Evolutionary conservation across 1,140 invertebrate genomes (phyloP).

Genomic region (Potamilus streckersoni): DNA sequence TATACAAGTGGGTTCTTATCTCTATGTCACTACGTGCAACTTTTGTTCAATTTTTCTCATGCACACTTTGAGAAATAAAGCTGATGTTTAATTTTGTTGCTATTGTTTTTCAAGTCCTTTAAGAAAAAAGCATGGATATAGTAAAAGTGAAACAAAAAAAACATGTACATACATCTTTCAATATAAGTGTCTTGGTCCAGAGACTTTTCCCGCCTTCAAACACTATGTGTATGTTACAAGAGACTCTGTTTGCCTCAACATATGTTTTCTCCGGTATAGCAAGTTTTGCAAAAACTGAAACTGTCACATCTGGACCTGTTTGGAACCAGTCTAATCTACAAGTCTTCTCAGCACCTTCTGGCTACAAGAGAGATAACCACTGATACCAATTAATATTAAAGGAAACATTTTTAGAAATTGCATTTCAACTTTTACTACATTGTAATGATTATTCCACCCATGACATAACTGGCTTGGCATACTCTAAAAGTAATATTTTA

Average conservation of each 20-base stretch:
- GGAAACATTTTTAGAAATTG: neutral
- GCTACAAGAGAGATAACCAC: constrained; percentile 45
- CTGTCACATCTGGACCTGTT: constrained; percentile 74
- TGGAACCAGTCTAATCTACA: constrained; percentile 88
- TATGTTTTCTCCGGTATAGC: constrained; percentile 82
- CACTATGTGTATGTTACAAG: constrained; percentile 80
- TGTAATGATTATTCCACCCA: neutral
- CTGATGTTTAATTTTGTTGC: neutral
- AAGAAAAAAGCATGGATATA: neutral
- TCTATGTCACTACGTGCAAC: no score
- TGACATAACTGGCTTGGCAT: neutral
- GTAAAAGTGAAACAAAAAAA: neutral
- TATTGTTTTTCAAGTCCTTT: neutral
- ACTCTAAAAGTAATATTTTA: neutral
- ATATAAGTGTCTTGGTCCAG: constrained; percentile 85
- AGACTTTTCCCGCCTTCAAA: constrained; percentile 80
- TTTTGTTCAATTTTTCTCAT: neutral
- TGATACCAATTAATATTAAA: constrained; percentile 17
- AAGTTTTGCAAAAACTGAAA: constrained; percentile 92
- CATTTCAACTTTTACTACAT: neutral
- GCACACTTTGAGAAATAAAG: neutral
- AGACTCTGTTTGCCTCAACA: constrained; percentile 87
- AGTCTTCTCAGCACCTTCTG: constrained; percentile 73
- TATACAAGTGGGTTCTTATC: no score
- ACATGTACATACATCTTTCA: constrained; percentile 81